Evolutionary conservation across 1,140 invertebrate species (phyloP).

Genomic region (Lasaia peninsularis): DNA sequence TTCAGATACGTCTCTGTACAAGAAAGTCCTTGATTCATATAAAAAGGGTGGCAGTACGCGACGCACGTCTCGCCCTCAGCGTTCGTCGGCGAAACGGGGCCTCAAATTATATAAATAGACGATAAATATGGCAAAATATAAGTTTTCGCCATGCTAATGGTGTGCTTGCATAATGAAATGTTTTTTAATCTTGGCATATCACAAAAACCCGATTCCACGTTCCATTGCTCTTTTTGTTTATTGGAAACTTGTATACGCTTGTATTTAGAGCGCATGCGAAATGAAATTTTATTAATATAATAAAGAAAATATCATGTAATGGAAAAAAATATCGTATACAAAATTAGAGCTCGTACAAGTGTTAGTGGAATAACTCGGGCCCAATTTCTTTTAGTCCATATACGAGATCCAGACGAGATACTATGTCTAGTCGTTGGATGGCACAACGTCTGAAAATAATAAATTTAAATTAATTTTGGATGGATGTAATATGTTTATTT

Average conservation of each 20-base stretch:
- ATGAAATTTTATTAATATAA: background rate
- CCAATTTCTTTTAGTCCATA: too few species aligned
- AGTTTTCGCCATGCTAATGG: conserved; percentile 39
- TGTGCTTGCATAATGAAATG: conserved; percentile 42
- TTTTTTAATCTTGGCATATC: conserved; percentile 16
- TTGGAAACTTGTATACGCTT: background rate
- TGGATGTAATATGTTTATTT: too few species aligned
- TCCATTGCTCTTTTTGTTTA: background rate
- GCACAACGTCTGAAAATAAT: too few species aligned
- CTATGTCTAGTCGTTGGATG: too few species aligned
- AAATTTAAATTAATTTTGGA: too few species aligned
- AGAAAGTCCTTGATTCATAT: conserved; percentile 34
- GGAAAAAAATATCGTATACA: too few species aligned
- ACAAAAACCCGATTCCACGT: background rate
- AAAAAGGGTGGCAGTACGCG: conserved; percentile 47
- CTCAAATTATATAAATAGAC: conserved; percentile 45
- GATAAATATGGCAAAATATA: conserved; percentile 38
- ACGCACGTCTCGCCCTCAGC: conserved; percentile 42
- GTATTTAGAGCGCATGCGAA: background rate
- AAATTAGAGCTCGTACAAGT: too few species aligned
- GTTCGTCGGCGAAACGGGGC: conserved; percentile 32
- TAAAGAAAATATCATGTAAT: background rate
- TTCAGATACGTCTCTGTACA: conserved; percentile 23
- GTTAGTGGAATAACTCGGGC: too few species aligned
- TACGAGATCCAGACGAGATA: too few species aligned